Percentiles rank a stretch among this genome's conserved stretches.
Evolutionary conservation across 2,797 vertebrate species (phyloP).

Genomic region (Eulemur rubriventer): DNA sequence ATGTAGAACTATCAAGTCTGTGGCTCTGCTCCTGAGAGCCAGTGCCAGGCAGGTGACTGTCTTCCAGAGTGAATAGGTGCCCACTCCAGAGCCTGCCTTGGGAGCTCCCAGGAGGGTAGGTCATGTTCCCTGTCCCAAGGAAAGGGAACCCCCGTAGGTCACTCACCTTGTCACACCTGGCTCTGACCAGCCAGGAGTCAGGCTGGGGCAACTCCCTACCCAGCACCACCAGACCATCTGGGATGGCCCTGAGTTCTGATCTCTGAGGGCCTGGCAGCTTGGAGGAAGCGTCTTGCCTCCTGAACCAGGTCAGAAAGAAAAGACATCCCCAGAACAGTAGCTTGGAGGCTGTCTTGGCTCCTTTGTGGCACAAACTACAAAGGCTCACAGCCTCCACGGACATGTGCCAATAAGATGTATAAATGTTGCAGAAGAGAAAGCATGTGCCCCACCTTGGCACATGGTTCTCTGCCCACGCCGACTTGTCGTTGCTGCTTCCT

Average conservation of each 20-base stretch:
- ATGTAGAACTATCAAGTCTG: background rate
- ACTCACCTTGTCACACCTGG: background rate
- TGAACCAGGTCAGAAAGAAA: background rate
- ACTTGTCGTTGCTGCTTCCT: background rate
- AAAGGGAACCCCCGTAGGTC: background rate
- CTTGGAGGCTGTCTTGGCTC: background rate
- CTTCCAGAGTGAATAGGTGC: accelerated
- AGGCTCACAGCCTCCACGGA: background rate
- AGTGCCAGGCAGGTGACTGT: accelerated
- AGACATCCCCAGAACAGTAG: background rate
- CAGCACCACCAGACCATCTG: background rate
- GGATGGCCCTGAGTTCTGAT: background rate
- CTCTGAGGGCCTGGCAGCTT: background rate
- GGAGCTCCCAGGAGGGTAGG: background rate
- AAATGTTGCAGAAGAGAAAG: slow-evolving; percentile 27
- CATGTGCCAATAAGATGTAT: background rate
- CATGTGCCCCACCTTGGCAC: background rate
- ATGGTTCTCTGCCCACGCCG: slow-evolving; percentile 6
- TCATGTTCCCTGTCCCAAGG: background rate
- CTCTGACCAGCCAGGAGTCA: background rate
- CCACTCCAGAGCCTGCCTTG: background rate
- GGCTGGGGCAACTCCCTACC: background rate
- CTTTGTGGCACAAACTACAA: background rate
- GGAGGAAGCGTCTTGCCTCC: background rate
- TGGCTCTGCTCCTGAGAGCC: background rate